Conservation (phyloP, 2,797 vertebrate genomes). For the Sciaenops ocellatus region DNA sequence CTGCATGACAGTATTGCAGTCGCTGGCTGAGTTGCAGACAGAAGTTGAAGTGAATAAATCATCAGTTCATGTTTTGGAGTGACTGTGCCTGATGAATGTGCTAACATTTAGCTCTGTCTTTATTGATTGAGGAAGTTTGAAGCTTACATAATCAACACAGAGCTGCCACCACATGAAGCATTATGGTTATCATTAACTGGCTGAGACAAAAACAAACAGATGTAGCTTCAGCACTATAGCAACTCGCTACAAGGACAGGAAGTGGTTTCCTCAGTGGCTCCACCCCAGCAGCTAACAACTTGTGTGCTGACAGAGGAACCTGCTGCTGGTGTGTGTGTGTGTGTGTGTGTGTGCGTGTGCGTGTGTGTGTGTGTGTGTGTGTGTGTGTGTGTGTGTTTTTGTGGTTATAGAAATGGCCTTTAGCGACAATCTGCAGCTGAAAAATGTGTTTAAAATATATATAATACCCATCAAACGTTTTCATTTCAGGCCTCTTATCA, state of each 20-base stretch:
- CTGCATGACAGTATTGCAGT: not conserved
- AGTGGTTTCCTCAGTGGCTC: slow-evolving; percentile 65
- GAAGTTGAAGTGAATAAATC: not conserved
- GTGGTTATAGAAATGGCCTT: not conserved
- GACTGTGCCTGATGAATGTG: not conserved
- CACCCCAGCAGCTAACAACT: slow-evolving; percentile 19
- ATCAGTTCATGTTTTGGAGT: not conserved
- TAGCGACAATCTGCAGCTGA: not conserved
- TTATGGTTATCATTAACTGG: slow-evolving; percentile 21
- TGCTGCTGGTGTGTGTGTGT: not conserved
- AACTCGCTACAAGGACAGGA: slow-evolving; percentile 63
- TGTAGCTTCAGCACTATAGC: slow-evolving; percentile 18
- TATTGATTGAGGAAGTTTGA: slow-evolving; percentile 13
- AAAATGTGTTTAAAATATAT: not conserved
- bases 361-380: not conserved
- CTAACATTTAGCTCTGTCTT: slow-evolving; percentile 2
- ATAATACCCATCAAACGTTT: not conserved
- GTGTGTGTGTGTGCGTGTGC: not conserved
- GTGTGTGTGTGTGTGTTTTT: not conserved
- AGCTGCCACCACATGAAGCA: not conserved
- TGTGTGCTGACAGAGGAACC: slow-evolving; percentile 34
- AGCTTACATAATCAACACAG: not conserved
- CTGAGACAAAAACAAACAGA: slow-evolving; percentile 38
- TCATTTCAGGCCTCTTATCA: not conserved
- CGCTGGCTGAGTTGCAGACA: not conserved